A percentile compares a stretch with the other conserved stretches of the same genome.
phyloP scores from a whole-genome alignment of 2,797 vertebrate genomes.

The Eremophila alpestris region DNA sequence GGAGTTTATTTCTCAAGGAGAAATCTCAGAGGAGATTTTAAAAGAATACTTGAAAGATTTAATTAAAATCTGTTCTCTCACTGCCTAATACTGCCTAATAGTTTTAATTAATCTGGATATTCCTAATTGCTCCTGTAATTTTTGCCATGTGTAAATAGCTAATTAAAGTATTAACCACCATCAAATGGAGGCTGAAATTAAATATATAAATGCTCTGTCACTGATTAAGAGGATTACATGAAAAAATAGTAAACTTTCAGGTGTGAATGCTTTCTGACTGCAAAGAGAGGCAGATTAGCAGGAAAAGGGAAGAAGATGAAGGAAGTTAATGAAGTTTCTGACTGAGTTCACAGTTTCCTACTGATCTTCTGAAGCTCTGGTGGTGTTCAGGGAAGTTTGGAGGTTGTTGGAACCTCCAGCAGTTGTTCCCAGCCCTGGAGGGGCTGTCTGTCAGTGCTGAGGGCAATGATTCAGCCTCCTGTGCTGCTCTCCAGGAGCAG shows the following conservation, averaged over 20 bases:
- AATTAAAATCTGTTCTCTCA: conserved; percentile 73
- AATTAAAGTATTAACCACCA: conserved; percentile 72
- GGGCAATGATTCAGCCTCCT: not conserved
- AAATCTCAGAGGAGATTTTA: conserved; percentile 14
- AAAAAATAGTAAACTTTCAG: conserved; percentile 28
- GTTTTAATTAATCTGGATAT: conserved; percentile 75
- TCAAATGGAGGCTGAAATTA: conserved; percentile 60
- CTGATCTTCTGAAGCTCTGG: not conserved
- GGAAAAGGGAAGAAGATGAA: not conserved
- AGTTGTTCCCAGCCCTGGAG: not conserved
- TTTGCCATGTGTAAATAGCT: conserved; percentile 74
- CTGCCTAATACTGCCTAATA: conserved; percentile 69
- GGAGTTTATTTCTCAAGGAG: conserved; percentile 30
- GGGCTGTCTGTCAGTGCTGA: not conserved
- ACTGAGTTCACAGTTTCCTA: not conserved
- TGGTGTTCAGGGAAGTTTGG: not conserved
- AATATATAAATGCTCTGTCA: conserved; percentile 56
- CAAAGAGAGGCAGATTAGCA: not conserved
- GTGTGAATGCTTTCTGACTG: conserved; percentile 13
- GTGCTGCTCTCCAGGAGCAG: not conserved
- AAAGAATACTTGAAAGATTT: conserved; percentile 60
- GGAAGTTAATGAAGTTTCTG: not conserved
- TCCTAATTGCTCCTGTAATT: conserved; percentile 71
- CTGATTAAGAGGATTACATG: conserved; percentile 69
- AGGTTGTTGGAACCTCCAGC: conserved; percentile 9